Conservation (phyloP, 2,888 invertebrate species). For the Drosophila testacea region DNA sequence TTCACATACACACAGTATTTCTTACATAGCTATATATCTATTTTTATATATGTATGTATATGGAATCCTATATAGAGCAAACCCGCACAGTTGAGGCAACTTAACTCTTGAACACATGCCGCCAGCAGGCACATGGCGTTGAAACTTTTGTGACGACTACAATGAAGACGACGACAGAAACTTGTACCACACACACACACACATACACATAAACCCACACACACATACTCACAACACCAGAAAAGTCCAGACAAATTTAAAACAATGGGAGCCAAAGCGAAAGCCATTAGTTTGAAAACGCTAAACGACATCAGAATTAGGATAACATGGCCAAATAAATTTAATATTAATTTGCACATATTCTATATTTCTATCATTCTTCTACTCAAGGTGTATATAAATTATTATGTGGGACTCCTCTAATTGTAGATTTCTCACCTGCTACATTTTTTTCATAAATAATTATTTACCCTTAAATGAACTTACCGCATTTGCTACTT, state of each 20-base stretch:
- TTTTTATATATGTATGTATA: neutral
- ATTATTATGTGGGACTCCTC: neutral
- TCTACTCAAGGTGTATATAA: neutral
- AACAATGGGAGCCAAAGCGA: slow-evolving; percentile 65
- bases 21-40: neutral
- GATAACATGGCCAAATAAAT: slow-evolving; percentile 37
- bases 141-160: slow-evolving; percentile 76
- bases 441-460: neutral
- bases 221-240: slow-evolving; percentile 6
- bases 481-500: neutral
- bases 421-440: neutral
- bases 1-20: slow-evolving; percentile 33
- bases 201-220: slow-evolving; percentile 18
- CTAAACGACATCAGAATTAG: slow-evolving; percentile 36
- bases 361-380: neutral
- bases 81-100: slow-evolving; percentile 66
- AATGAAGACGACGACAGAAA: slow-evolving; percentile 77
- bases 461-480: neutral
- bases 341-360: slow-evolving; percentile 19
- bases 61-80: neutral
- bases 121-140: slow-evolving; percentile 76
- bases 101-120: slow-evolving; percentile 81
- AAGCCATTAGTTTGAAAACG: slow-evolving; percentile 51
- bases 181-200: slow-evolving; percentile 56
- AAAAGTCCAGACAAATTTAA: slow-evolving; percentile 62